Evolutionary conservation across 2,113 vertebrate species (phyloP).

Genomic region (Pseudopodoces humilis): DNA sequence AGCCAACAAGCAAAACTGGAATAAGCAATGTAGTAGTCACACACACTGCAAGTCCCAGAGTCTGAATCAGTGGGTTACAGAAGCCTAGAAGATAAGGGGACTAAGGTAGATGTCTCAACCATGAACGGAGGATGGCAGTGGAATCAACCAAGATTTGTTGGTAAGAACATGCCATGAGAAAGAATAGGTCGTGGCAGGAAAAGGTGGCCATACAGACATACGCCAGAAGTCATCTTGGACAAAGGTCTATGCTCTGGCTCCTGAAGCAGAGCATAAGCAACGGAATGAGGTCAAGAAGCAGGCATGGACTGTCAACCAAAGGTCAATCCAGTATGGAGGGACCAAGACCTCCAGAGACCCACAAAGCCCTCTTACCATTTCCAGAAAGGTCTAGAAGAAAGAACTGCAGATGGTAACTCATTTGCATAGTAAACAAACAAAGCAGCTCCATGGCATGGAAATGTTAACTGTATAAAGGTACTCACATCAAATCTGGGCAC

Average conservation of each 20-base stretch:
- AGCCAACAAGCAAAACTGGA: not conserved
- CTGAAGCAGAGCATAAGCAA: not conserved
- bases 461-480: not conserved
- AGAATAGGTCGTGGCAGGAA: not conserved
- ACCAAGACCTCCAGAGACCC: not conserved
- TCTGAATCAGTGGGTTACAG: not conserved
- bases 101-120: not conserved
- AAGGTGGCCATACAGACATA: rapidly evolving
- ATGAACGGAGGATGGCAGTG: not conserved
- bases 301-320: not conserved
- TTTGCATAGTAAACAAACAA: not conserved
- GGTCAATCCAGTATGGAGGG: not conserved
- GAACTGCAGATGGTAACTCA: not conserved
- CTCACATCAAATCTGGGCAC: not conserved
- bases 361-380: not conserved
- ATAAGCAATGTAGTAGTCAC: not conserved
- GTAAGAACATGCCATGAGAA: not conserved
- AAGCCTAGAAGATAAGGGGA: not conserved
- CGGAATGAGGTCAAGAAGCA: not conserved
- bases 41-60: not conserved
- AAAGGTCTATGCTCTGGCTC: not conserved
- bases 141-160: not conserved
- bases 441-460: not conserved
- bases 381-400: not conserved
- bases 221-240: not conserved